Percentiles rank a stretch among this genome's conserved stretches.
These are phyloP conservation scores for Prietella phreatophila DNA, from an alignment of 2,113 vertebrate genomes.

Conservation along the genomic window DNA sequence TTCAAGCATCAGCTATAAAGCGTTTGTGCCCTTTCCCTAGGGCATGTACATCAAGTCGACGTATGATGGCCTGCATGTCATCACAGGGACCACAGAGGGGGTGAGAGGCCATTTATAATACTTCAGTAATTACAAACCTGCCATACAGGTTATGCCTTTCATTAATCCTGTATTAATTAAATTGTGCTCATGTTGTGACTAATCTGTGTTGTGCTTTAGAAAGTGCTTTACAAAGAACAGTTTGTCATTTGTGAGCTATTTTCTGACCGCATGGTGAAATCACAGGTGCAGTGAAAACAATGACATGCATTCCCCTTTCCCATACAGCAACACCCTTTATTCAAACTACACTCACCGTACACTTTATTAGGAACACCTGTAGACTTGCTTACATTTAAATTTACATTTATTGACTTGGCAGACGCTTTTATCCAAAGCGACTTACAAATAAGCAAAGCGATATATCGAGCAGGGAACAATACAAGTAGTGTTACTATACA, in stretches of 20 bases:
- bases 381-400: too few relatives aligned
- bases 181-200: neutral
- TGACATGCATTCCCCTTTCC: neutral
- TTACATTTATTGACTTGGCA: too few relatives aligned
- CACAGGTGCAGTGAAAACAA: neutral
- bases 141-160: neutral
- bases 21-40: constrained; percentile 45
- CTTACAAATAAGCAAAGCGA: too few relatives aligned
- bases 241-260: neutral
- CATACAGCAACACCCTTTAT: neutral
- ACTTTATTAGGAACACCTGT: too few relatives aligned
- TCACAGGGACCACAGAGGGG: constrained; percentile 52
- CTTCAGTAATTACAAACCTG: constrained; percentile 1
- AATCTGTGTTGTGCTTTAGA: neutral
- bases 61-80: constrained; percentile 55
- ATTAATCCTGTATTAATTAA: neutral
- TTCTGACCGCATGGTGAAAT: neutral
- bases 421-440: too few relatives aligned
- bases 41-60: constrained; percentile 57
- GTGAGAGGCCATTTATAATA: constrained; percentile 37
- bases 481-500: too few relatives aligned
- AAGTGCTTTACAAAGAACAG: neutral
- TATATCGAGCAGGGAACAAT: too few relatives aligned
- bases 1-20: constrained; percentile 29
- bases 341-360: neutral